Evolutionary conservation across 1,140 invertebrate species (phyloP), one percentile per base, ranked within the genome.

Genomic region (Vanessa tameamea): DNA sequence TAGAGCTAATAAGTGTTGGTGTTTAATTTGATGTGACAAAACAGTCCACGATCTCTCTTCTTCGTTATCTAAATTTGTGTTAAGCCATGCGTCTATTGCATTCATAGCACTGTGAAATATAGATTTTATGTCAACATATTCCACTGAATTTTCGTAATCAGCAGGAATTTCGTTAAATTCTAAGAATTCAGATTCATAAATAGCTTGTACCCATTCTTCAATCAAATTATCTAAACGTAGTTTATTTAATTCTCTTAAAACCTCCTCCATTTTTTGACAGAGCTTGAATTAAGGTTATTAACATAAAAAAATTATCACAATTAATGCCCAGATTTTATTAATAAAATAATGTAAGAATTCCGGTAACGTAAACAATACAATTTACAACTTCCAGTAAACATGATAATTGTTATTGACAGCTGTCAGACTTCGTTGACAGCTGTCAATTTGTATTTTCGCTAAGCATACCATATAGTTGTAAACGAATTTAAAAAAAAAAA

Each of bases 151-250:
- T 80, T 86, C 87, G 81, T 88, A 91, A 65, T 91, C 85, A 12
- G 77, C 11, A 15, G 90, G 88, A 48, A 90, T 75, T 48, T 92
- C 89, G 14, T 74, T 79, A 78, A 86, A 87, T 78, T 90, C 88
- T 14, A 91, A 76, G 76, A 91, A 90, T 73, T 92, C 90, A 15
- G 86, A 82, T 75, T 86, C 75, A 64, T 82, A 89, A 43, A 87
- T 83, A 66, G 74, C 75, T 69, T 86, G 78, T 16, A 87, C 85
- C 90, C 90, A 92, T 23, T 83, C 85, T 72, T 86, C 79, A 68
- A 78, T 82, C 1, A 92, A 79, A 61, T 53, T 57, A 23, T 85
- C 77, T 72, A 92, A 75, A 13, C 76, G 76, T 50, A 92, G 75
- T 68, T 80, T 79, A 26, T 78, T 77, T 43, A 90, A 65, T 74